Percentiles rank a stretch among this genome's conserved stretches.
These are phyloP conservation scores for Megaustenia siamemsis DNA, from an alignment of 2,888 invertebrate species.

Conservation along the genomic window DNA sequence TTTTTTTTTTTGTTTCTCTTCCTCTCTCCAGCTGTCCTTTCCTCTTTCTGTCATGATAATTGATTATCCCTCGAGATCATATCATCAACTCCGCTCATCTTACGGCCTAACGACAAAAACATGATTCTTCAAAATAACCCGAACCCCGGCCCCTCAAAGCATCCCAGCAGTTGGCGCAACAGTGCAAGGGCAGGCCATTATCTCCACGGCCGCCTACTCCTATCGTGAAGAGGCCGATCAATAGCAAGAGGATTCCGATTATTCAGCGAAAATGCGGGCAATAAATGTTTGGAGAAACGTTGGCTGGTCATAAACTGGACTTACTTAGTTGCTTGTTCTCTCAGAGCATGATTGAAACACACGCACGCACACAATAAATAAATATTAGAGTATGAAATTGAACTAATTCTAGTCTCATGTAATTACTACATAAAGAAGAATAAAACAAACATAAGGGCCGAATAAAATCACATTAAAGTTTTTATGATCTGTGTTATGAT, in stretches of 20 bases:
- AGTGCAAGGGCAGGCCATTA: not conserved
- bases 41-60: not conserved
- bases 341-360: not conserved
- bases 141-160: not conserved
- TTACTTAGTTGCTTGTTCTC: not conserved
- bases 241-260: not conserved
- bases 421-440: too few species aligned
- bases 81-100: not conserved
- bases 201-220: not conserved
- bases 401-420: too few species aligned
- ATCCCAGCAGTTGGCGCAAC: not conserved
- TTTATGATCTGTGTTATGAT: too few species aligned
- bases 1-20: not conserved
- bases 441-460: too few species aligned
- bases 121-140: not conserved
- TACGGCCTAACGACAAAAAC: slow-evolving; percentile 3
- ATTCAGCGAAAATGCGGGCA: not conserved
- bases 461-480: too few species aligned
- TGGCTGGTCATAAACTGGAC: not conserved
- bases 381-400: too few species aligned
- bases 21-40: not conserved
- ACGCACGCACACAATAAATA: too few species aligned
- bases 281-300: not conserved
- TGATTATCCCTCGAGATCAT: not conserved
- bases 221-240: slow-evolving; percentile 7